Base-by-base conservation (phyloP, 2,113 vertebrate species). In the Pipa parva region DNA sequence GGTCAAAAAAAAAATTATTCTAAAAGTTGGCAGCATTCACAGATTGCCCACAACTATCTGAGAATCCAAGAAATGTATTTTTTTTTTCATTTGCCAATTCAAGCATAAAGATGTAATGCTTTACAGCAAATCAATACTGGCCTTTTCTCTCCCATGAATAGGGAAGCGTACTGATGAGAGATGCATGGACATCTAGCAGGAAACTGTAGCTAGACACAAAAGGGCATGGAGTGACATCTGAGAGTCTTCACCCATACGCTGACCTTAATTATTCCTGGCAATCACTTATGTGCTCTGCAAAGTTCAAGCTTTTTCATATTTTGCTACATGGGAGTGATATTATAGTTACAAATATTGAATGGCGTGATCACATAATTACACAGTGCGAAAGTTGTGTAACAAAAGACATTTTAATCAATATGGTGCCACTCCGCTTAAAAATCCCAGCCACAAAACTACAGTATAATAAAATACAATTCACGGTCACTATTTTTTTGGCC, bases 81-180 rank as follows among this genome's bases (percentile, higher is more conserved):
- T n/a, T n/a, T n/a, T n/a, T n/a, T n/a, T n/a, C n/a, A 70, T 70
- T 70, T 70, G 33, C 57, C 66, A 70, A 61, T 61, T 61, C 48
- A 70, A 70, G 66, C 66, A 54, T 70, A 70, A 70, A 61, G 55
- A 42, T 42, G 49, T 54, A 70, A 70, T 61, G 66, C 33, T 54
- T 61, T 70, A 70, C 48, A 70, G 18, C 33, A 70, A 70, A 70
- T 70, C 66, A 54, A 70, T 70, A 70, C 18, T 22, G 24, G 36
- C 48, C 31, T 51, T 60, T 70, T 69, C 52, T n/a, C n/a, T n/a
- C n/a, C n/a, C n/a, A 61, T 60, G 66, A 70, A 70, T 61, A 29
- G 59, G 18, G 26, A 26, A 45, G 7, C 36, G 18, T 67, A 18
- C 66, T 70, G 48, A 52, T 70, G 57, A 61, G 31, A 61, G 49